Evolutionary conservation across 2,113 vertebrate genomes (phyloP), one percentile per base, ranked within the genome.

Genomic region (Spilogale gracilis): DNA sequence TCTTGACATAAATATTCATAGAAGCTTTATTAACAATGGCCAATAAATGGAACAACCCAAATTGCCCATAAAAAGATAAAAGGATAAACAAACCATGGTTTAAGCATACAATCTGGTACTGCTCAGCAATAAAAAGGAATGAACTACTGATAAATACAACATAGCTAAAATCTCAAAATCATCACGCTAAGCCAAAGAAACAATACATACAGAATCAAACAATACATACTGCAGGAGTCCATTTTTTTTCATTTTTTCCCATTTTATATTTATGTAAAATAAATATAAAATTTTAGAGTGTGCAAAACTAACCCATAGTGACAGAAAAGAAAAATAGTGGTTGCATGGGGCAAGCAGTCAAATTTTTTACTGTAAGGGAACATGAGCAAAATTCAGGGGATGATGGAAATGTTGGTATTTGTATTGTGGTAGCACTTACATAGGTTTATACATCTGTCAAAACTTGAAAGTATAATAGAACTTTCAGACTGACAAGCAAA

Each of bases 281-380:
- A 38, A 38, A 63, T 20, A 81, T 86, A 85, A 92, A 94, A 86
- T 83, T 74, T 80, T 82, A 86, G 20, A 85, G n/a, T 45, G 60
- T 63, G n/a, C 6, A 94, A 45, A 82, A 50, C 5, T 73, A 91
- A 74, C 45, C 9, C 13, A 79, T 32, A 89, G 27, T 65, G 20
- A 56, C 38, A 63, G 45, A 92, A 74, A 81, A 89, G 38, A 63
- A 92, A 78, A 38, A 32, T 76, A 85, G 6, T 61, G 2, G 6
- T 9, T 84, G 32, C 67, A 14, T 63, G 38, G 25, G 45, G 6
- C 21, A 7, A 65, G 23, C 0, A 20, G 5, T 94, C 48, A 82
- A 32, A 54, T 88, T 9, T 12, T 45, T 52, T 18, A 54, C 11
- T 63, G 6, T 21, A 73, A 79, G 84, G 12, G 5, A 63, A 0